A percentile compares a stretch with the other conserved stretches of the same genome.
These are phyloP conservation scores for Abrostola tripartita DNA, from an alignment of 2,888 invertebrate species.

Conservation along the genomic window DNA sequence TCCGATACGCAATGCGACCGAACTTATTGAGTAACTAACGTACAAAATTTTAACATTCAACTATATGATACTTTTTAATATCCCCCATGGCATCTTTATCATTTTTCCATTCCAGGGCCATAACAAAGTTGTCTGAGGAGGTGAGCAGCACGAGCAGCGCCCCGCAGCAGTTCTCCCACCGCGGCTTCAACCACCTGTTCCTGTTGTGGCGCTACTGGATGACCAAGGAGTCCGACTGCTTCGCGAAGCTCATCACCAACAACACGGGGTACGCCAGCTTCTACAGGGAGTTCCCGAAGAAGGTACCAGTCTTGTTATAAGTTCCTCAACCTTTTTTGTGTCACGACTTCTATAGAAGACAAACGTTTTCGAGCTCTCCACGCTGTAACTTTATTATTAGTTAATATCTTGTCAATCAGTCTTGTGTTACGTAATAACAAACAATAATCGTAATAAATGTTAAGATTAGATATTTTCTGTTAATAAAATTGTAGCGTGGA, in stretches of 20 bases:
- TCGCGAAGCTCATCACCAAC: constrained; percentile 90
- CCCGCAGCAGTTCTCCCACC: constrained; percentile 73
- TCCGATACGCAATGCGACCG: no score
- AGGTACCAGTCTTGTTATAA: constrained; percentile 65
- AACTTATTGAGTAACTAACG: no score
- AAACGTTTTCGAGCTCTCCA: no score
- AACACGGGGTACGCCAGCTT: constrained; percentile 86
- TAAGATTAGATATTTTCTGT: no score
- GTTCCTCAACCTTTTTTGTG: no score
- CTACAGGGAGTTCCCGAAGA: constrained; percentile 88
- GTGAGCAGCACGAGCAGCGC: constrained; percentile 63
- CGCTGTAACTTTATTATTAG: no score
- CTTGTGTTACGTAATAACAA: no score
- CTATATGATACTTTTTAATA: neutral
- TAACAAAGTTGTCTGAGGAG: constrained; percentile 64
- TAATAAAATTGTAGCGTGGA: no score
- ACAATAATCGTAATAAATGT: no score
- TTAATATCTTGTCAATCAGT: no score
- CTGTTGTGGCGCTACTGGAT: constrained; percentile 93
- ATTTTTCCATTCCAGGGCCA: constrained; percentile 64
- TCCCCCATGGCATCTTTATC: neutral
- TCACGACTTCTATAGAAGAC: no score
- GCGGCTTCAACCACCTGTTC: constrained; percentile 87
- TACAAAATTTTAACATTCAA: no score
- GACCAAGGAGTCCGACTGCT: constrained; percentile 90